Conservation (phyloP, 1,140 invertebrate species). For the Triops cancriformis region DNA sequence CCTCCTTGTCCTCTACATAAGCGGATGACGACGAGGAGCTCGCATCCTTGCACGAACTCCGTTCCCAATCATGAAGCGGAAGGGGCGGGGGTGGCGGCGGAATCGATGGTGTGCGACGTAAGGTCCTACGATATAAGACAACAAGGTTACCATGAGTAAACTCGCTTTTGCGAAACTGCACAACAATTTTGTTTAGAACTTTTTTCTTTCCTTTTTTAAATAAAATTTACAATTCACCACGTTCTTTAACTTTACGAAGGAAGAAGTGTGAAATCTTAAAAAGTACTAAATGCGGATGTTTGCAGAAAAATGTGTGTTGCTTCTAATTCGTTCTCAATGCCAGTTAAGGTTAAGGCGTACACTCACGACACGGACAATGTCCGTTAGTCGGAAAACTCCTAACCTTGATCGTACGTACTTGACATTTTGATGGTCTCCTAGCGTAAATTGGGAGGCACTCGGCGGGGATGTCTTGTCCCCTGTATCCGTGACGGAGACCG, state of each 20-base stretch:
- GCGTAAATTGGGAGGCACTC: neutral
- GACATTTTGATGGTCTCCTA: neutral
- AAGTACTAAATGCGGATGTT: too few relatives aligned
- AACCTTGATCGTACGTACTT: neutral
- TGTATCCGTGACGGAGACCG: neutral
- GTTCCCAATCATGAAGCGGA: slow-evolving; percentile 38
- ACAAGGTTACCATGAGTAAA: neutral
- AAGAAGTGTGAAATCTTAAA: too few relatives aligned
- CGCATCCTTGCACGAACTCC: slow-evolving; percentile 14
- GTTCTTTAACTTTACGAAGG: too few relatives aligned
- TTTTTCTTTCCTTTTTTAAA: too few relatives aligned
- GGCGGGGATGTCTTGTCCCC: neutral
- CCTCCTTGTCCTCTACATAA: slow-evolving; percentile 2
- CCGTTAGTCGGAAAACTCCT: neutral
- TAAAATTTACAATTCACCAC: too few relatives aligned
- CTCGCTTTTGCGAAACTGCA: too few relatives aligned
- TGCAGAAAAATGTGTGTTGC: too few relatives aligned
- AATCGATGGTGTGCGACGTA: slow-evolving; percentile 19
- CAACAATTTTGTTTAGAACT: too few relatives aligned
- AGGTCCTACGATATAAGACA: neutral
- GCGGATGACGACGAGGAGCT: neutral
- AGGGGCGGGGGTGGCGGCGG: slow-evolving; percentile 54
- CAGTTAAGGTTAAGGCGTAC: too few relatives aligned
- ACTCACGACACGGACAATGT: neutral
- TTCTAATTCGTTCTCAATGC: too few relatives aligned